Conservation (phyloP, 1,140 invertebrate species). For the Carposina sasakii region DNA sequence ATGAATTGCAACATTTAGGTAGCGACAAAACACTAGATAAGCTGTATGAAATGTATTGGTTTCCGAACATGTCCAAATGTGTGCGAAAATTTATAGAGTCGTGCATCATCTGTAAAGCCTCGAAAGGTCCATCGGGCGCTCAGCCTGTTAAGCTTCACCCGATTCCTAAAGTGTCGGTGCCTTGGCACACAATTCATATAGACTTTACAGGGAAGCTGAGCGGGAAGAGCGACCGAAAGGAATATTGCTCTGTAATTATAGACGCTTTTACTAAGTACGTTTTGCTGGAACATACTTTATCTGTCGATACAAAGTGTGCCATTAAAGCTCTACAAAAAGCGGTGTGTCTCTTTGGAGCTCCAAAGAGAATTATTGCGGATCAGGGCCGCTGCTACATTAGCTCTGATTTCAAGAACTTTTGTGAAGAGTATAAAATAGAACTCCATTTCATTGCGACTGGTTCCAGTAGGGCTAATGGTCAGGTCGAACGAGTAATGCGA, state of each 20-base stretch:
- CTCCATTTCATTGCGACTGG: conserved; percentile 39
- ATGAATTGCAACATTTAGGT: background rate
- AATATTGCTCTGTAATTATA: conserved; percentile 28
- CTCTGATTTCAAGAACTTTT: conserved; percentile 27
- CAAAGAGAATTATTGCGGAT: conserved; percentile 36
- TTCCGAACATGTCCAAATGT: background rate
- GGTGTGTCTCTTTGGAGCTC: conserved; percentile 32
- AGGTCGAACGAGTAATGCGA: conserved; percentile 31
- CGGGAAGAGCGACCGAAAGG: conserved; percentile 30
- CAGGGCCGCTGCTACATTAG: conserved; percentile 28
- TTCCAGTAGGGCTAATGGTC: conserved; percentile 32
- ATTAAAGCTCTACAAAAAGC: conserved; percentile 24
- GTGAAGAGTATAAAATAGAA: conserved; percentile 25
- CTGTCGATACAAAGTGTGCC: conserved; percentile 24
- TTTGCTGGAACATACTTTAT: conserved; percentile 25
- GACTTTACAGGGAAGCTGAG: conserved; percentile 31
- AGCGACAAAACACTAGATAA: background rate
- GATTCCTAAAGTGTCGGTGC: conserved; percentile 25
- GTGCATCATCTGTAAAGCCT: background rate
- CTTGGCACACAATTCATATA: conserved; percentile 38
- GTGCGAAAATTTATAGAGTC: background rate
- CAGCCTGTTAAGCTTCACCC: background rate
- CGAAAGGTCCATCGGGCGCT: conserved; percentile 1
- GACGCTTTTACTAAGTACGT: conserved; percentile 33
- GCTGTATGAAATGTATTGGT: background rate